phyloP scores from a whole-genome alignment of 2,113 vertebrate genomes.

The Tinamus guttatus region DNA sequence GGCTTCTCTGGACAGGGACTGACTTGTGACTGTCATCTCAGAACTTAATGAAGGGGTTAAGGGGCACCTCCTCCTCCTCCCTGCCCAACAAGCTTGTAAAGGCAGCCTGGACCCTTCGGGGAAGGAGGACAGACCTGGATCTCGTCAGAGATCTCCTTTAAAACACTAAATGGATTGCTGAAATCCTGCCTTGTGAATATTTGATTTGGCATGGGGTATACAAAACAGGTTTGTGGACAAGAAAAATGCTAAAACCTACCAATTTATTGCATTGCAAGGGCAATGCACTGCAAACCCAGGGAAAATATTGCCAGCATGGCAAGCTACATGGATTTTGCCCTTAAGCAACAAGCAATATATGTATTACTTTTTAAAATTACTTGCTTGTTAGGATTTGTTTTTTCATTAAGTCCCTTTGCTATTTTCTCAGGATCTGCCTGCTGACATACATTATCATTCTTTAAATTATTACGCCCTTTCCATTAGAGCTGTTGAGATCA shows the following conservation, averaged over 20 bases:
- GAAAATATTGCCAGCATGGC: background rate
- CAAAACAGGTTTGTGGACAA: background rate
- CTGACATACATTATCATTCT: background rate
- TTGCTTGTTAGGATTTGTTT: slow-evolving; percentile 12
- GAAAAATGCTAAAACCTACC: background rate
- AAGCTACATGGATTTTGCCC: background rate
- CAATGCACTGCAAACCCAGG: background rate
- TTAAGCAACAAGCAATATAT: background rate
- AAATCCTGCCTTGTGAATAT: background rate
- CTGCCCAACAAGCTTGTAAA: background rate
- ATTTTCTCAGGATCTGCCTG: background rate
- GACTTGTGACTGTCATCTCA: slow-evolving; percentile 3
- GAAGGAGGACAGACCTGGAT: background rate
- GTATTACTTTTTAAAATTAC: slow-evolving; percentile 22
- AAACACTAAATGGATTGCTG: background rate
- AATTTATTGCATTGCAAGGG: background rate
- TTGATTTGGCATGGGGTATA: background rate
- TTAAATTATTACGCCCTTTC: background rate
- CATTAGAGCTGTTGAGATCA: background rate
- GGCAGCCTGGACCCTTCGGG: background rate
- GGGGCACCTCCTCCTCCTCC: background rate
- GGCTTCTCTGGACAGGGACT: background rate
- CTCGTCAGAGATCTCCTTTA: background rate
- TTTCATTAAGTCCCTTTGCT: slow-evolving; percentile 1
- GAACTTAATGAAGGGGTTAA: slow-evolving; percentile 36